These are phyloP conservation scores for Polypedilum vanderplanki DNA, from an alignment of 1,140 invertebrate genomes.

Conservation along the genomic window DNA sequence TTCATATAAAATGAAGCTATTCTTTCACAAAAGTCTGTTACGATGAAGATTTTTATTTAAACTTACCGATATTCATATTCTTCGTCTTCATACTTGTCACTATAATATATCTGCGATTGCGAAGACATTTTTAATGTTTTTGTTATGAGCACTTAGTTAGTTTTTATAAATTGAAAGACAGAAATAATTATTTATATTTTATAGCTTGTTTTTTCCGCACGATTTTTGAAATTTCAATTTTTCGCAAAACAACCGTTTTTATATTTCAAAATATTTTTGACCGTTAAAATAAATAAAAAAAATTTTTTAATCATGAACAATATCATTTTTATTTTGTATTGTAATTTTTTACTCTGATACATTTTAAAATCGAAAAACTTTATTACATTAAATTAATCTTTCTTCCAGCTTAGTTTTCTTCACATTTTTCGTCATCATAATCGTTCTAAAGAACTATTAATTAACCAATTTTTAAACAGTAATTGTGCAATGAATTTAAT, in stretches of 20 bases:
- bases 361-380: slow-evolving; percentile 11
- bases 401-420: not conserved
- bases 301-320: not conserved
- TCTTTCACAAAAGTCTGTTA: not conserved
- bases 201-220: not conserved
- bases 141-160: not conserved
- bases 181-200: not conserved
- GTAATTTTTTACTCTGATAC: not conserved
- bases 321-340: not conserved
- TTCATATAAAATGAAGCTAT: not conserved
- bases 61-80: slow-evolving; percentile 7
- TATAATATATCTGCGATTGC: not conserved
- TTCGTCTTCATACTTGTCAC: slow-evolving; percentile 2
- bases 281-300: not conserved
- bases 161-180: not conserved
- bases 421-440: not conserved
- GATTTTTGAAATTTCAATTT: not conserved
- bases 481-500: slow-evolving; percentile 9
- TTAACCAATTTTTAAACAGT: not conserved
- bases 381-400: not conserved
- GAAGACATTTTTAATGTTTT: slow-evolving; percentile 6
- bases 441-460: not conserved
- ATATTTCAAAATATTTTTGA: not conserved
- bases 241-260: not conserved
- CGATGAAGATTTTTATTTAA: not conserved